phyloP scores from a whole-genome alignment of 2,113 vertebrate genomes.

The Dasyprocta punctata region DNA sequence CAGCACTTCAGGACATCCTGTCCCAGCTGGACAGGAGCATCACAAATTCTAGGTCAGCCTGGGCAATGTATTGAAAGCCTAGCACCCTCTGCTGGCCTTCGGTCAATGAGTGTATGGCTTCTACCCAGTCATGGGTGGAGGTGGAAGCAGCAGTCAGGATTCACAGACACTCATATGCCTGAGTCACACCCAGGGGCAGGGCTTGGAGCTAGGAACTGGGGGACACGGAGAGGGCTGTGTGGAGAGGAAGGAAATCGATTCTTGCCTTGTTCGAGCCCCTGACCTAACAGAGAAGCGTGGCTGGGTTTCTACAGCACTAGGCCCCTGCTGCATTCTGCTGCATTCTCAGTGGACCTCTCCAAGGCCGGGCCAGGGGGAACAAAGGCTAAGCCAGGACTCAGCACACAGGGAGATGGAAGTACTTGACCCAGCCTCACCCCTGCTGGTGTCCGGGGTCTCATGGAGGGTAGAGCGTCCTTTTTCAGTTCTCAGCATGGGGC shows the following conservation, averaged over 20 bases:
- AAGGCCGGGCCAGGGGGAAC: background rate
- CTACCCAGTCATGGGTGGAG: background rate
- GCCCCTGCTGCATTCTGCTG: background rate
- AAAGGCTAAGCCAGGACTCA: background rate
- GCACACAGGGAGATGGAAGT: background rate
- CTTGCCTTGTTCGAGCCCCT: too few species aligned
- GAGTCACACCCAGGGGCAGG: background rate
- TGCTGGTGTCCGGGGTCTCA: background rate
- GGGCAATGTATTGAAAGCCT: background rate
- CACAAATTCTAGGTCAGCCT: background rate
- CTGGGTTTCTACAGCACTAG: background rate
- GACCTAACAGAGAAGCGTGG: background rate
- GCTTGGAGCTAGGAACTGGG: background rate
- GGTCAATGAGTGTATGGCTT: background rate
- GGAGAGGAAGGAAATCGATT: background rate
- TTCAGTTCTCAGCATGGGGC: background rate
- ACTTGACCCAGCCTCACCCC: too few species aligned
- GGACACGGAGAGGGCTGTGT: background rate
- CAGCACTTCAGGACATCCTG: background rate
- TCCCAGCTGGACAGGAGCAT: background rate
- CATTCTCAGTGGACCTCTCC: background rate
- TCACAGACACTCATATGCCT: background rate
- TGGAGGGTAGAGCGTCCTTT: background rate
- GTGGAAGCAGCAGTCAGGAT: background rate
- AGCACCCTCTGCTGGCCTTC: background rate